phyloP scores from a whole-genome alignment of 1,140 invertebrate genomes.

The Atta texana region DNA sequence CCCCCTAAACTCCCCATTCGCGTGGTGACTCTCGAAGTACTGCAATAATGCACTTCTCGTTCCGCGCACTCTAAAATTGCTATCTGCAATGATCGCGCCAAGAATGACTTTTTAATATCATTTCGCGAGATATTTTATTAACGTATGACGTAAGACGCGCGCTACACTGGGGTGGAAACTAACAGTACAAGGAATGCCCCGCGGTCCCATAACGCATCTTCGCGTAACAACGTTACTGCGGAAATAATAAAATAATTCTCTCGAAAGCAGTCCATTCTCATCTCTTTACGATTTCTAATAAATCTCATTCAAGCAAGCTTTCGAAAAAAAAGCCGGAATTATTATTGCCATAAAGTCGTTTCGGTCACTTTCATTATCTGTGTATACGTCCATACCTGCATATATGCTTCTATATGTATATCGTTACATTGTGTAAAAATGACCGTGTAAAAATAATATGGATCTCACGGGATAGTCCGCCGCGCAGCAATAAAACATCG shows the following conservation, averaged over 20 bases:
- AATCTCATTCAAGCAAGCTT: slow-evolving; percentile 22
- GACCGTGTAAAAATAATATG: slow-evolving; percentile 55
- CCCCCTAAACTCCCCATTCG: slow-evolving; percentile 40
- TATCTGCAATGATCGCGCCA: slow-evolving; percentile 7
- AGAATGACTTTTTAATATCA: slow-evolving; percentile 28
- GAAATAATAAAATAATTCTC: slow-evolving; percentile 8
- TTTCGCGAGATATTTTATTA: neutral
- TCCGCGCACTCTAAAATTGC: slow-evolving; percentile 5
- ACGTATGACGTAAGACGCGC: slow-evolving; percentile 1
- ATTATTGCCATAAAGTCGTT: neutral
- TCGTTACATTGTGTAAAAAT: slow-evolving; percentile 51
- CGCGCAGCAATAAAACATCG: slow-evolving; percentile 75
- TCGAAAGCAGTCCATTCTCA: slow-evolving; percentile 14
- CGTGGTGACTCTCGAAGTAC: slow-evolving; percentile 33
- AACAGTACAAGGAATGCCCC: neutral
- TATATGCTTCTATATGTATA: slow-evolving; percentile 3
- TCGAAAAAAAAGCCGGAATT: neutral
- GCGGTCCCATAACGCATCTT: neutral
- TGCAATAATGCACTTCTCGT: slow-evolving; percentile 39
- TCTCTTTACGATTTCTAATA: neutral
- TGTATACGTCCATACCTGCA: neutral
- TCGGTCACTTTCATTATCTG: neutral
- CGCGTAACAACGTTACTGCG: neutral
- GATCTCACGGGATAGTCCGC: slow-evolving; percentile 35
- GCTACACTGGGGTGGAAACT: neutral